Percentiles rank a stretch among this genome's conserved stretches.
Evolutionary conservation across 64 coral and sea anemone genomes (phyloP).

Genomic region (Pocillopora damicornis): DNA sequence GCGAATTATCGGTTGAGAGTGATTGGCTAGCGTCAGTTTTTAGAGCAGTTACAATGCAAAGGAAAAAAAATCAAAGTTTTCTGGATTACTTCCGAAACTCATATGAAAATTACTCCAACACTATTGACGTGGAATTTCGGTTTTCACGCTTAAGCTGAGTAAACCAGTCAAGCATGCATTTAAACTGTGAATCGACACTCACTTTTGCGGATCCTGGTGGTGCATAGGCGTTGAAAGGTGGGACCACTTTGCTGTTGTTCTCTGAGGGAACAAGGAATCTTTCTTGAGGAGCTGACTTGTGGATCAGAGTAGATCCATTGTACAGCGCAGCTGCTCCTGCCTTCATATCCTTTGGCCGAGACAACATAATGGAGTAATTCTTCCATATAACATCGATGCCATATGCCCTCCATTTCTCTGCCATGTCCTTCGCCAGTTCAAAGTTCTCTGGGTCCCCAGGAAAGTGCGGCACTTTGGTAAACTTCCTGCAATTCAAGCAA

Average conservation of each 20-base stretch:
- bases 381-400: conserved; percentile 59
- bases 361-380: conserved; percentile 77
- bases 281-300: conserved; percentile 39
- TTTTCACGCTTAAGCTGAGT: too few species aligned
- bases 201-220: conserved; percentile 79
- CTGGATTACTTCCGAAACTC: too few species aligned
- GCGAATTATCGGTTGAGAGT: too few species aligned
- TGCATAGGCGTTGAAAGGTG: conserved; percentile 83
- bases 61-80: too few species aligned
- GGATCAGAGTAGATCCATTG: conserved; percentile 16
- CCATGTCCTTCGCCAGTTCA: conserved; percentile 70
- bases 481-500: conserved; percentile 44
- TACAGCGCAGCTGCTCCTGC: conserved; percentile 54
- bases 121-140: too few species aligned
- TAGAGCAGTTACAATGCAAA: too few species aligned
- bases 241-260: conserved; percentile 67
- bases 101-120: too few species aligned
- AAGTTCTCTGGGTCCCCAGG: conserved; percentile 60
- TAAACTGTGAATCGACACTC: neutral
- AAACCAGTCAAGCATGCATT: neutral
- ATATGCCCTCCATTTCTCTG: conserved; percentile 68
- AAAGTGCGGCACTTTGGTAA: conserved; percentile 73
- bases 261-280: conserved; percentile 63
- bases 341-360: conserved; percentile 64
- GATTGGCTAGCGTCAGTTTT: too few species aligned